Conservation (phyloP, 1,140 invertebrate species). For the Agraylea sexmaculata region DNA sequence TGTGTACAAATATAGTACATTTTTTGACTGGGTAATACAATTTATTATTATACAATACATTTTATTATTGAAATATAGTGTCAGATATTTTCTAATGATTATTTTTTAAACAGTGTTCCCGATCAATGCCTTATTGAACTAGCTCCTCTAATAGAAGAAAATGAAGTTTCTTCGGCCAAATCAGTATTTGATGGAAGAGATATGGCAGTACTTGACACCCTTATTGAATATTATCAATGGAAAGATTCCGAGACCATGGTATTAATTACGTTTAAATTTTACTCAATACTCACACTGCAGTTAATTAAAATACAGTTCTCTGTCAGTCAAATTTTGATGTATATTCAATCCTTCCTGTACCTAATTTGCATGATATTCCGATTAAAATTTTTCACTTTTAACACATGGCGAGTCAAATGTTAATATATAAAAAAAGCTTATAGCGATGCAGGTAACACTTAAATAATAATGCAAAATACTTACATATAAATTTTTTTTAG, state of each 20-base stretch:
- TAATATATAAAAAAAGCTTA: too few species aligned
- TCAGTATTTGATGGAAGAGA: slow-evolving; percentile 36
- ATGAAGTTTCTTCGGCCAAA: slow-evolving; percentile 26
- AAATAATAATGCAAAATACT: neutral
- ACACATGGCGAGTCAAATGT: too few species aligned
- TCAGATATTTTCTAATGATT: slow-evolving; percentile 1
- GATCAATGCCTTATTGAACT: slow-evolving; percentile 31
- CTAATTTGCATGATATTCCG: too few species aligned
- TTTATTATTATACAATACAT: slow-evolving; percentile 11
- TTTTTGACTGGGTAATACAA: slow-evolving; percentile 40
- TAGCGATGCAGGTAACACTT: neutral
- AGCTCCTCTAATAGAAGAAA: slow-evolving; percentile 25
- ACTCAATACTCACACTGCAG: too few species aligned
- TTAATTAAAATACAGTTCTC: too few species aligned
- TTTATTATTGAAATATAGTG: too few species aligned
- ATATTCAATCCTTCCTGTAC: too few species aligned
- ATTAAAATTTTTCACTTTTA: too few species aligned
- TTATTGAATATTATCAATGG: slow-evolving; percentile 26
- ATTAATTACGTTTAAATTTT: too few species aligned
- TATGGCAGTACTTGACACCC: slow-evolving; percentile 28
- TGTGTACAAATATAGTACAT: slow-evolving; percentile 59
- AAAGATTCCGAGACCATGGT: slow-evolving; percentile 20
- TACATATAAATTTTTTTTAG: slow-evolving; percentile 28
- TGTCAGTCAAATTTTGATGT: too few species aligned
- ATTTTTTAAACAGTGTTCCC: slow-evolving; percentile 27